Base-by-base conservation (phyloP, 2,888 invertebrate species). In the Drosophila austrosaltans region DNA sequence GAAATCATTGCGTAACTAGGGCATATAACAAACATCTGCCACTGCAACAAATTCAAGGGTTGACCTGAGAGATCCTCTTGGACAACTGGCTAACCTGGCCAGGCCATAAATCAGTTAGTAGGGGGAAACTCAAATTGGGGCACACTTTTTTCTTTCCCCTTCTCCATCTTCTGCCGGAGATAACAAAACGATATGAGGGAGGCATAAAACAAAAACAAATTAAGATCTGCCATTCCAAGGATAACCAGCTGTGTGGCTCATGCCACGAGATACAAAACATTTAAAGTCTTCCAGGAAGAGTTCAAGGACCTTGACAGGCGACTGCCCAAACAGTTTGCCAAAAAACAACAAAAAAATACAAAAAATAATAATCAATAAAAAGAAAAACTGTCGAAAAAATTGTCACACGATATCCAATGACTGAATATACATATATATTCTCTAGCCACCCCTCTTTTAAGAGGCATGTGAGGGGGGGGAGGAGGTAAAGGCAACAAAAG, bases 371-470 rank as follows among this genome's bases (percentile, higher is more conserved):
- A 68, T 36, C 36, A 36, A 36, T 36, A 36, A 36, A 36, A 36
- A 8, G 7, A 36, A 36, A 36, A 1, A 36, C 16, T 16, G 36
- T 36, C 36, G 7, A 32, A 59, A 73, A 66, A 64, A 68, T 68
- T 64, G 68, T 79, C 66, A 44, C 82, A 64, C 65, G 77, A 70
- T 82, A 75, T 81, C 48, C 48, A 25, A 48, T 48, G 12, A 48
- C 48, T 42, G 5, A n/a, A 42, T 16, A 42, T 16, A n/a, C 42
- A 16, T 77, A 66, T 67, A 74, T 58, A 66, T 73, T 42, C 40
- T 32, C 30, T 30, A 30, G 3, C 3, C 30, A 5, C 30, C 32
- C 57, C 69, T 32, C 22, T 28, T n/a, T 30, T 30, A 30, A 30
- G 5, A 6, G 30, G 28, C 3, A 28, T 30, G 30, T 4, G 1